Base-by-base conservation (phyloP, 2,797 vertebrate species). In the Oreochromis grahami region DNA sequence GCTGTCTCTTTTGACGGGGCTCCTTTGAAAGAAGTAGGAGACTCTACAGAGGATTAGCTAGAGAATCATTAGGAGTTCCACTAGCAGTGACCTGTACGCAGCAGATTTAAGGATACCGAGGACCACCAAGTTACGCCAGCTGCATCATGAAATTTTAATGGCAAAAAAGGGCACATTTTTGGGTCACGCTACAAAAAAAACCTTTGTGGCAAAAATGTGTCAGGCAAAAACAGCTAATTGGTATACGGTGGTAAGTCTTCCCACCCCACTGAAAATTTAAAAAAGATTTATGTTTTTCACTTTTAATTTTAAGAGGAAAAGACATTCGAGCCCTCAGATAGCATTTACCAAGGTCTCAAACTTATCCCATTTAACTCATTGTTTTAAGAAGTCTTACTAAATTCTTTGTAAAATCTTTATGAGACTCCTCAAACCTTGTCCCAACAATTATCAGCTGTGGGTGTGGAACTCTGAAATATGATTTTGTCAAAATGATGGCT, bases 31-130 rank as follows among this genome's bases (percentile, higher is more conserved):
- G 26, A 50, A 41, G 45, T 5, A 24, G 70, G 50, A 51, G 60
- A 80, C 81, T 81, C 52, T 32, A 5, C 55, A 17, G 19, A 78
- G 72, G 48, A 58, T 82, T 77, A 78, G 17, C 32, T 32, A n/a
- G 7, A 17, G 36, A 76, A 78, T 82, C 45, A 29, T 84, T 53
- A 53, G 29, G 17, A 50, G 50, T 5, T 83, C 24, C 21, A 41
- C 55, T 13, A 60, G 53, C 2, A 29, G 48, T 41, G 70, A 83
- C 60, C 43, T 65, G 51, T 53, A 45, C 7, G 1, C 15, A 1
- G 48, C 21, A 4, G 65, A 13, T 52, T 82, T 78, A 52, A 21
- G 29, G 21, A 78, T 32, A 13, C 13, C 19, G 51, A 79, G 34
- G 38, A 76, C 56, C 12, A 36, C 55, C 15, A 78, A 12, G 32